Evolutionary conservation across 2,888 invertebrate species (phyloP).

Genomic region (Caenorhabditis sinica): DNA sequence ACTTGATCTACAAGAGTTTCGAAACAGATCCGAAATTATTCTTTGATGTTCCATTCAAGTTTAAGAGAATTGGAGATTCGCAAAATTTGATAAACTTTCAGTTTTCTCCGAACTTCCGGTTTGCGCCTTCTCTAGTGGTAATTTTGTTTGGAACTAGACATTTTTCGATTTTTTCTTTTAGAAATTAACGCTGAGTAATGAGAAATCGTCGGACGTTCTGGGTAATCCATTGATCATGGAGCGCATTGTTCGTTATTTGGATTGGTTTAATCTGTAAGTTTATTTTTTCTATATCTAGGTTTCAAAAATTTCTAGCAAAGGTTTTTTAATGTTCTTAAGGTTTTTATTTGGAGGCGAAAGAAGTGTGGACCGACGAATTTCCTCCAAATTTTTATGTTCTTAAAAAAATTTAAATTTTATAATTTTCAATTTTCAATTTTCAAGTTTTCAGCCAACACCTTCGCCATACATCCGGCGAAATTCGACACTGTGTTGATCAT

Average conservation of each 20-base stretch:
- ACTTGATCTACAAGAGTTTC: not conserved
- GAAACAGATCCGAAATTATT: not conserved
- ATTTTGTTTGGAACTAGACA: not conserved
- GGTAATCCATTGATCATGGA: not conserved
- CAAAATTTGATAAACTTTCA: not conserved
- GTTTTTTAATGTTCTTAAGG: no score
- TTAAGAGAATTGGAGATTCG: not conserved
- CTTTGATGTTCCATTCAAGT: not conserved
- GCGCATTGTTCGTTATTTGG: not conserved
- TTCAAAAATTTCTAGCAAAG: not conserved
- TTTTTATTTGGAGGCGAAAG: no score
- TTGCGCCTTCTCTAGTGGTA: not conserved
- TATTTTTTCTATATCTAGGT: no score
- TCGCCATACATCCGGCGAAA: no score
- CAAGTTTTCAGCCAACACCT: no score
- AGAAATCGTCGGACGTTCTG: not conserved
- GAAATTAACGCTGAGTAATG: constrained; percentile 1
- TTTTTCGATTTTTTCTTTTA: not conserved
- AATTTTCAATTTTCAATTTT: no score
- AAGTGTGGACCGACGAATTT: no score
- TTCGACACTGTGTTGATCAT: no score
- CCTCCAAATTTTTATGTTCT: no score
- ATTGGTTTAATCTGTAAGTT: not conserved
- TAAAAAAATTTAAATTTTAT: no score
- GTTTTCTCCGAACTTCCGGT: not conserved